Evolutionary conservation across 2,113 vertebrate genomes (phyloP), one percentile per base, ranked within the genome.

Genomic region (Oreotrochilus melanogaster): DNA sequence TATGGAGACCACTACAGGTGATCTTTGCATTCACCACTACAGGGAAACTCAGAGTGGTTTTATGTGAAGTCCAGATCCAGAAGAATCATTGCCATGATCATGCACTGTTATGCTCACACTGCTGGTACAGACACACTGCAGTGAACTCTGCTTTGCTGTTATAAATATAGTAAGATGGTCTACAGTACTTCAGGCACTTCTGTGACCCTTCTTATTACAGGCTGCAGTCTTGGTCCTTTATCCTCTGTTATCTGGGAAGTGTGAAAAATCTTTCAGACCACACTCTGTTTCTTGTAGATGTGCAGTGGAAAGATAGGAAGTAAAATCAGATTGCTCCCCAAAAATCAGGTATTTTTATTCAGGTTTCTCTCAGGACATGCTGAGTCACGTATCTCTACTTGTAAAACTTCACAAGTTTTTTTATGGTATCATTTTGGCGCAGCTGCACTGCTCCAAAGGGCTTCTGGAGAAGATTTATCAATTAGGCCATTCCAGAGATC

Each of bases 91-190:
- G 3, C 14, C 3, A 2, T 10, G 30, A 18, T 47, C 0, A 0
- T 17, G 45, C 18, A 50, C 17, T 53, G n/a, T 8, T 62, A 4
- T 27, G 9, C 6, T 65, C 48, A n/a, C n/a, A 7, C 14, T 48
- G 2, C 39, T 66, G 16, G 7, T 70, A 30, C 31, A 45, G 53
- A 30, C 21, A 8, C 8, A 6, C 13, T 69, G 28, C 16, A 8
- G 7, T 28, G 51, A 62, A 19, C 21, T 58, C 16, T 62, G 39
- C 17, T 67, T 37, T 51, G 43, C 39, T 33, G 7, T 39, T n/a
- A 18, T 0, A 37, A 14, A 14, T 17, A 9, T 5, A 27, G 6
- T 17, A n/a, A 19, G 6, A 12, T 35, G 19, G 1, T 51, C 3
- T 31, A 28, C 33, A 4, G 35, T 30, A 16, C 15, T 67, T 30